phyloP scores from a whole-genome alignment of 2,888 invertebrate genomes.

The Bedellia somnulentella region DNA sequence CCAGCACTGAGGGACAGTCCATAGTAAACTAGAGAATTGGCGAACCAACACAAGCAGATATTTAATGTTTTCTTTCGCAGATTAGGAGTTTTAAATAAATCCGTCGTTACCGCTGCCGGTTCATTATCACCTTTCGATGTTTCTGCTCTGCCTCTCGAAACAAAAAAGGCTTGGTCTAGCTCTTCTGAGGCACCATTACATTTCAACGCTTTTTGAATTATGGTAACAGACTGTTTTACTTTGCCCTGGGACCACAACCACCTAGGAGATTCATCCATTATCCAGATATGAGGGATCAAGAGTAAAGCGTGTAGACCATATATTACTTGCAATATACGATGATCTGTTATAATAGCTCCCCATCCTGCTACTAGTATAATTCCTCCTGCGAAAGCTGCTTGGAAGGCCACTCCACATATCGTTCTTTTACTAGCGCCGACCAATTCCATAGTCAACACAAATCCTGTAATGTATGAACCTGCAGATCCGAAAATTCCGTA shows the following conservation, averaged over 20 bases:
- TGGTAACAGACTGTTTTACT: constrained; percentile 70
- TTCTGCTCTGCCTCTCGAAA: constrained; percentile 63
- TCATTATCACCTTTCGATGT: constrained; percentile 31
- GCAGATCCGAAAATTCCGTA: constrained; percentile 85
- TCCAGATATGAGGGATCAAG: constrained; percentile 81
- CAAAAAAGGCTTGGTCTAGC: constrained; percentile 66
- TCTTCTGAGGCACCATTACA: constrained; percentile 66
- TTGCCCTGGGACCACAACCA: constrained; percentile 87
- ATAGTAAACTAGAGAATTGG: constrained; percentile 86
- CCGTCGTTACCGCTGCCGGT: constrained; percentile 62
- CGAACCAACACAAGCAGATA: constrained; percentile 83
- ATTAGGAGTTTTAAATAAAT: constrained; percentile 81
- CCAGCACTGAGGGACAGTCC: constrained; percentile 81
- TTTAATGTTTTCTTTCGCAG: constrained; percentile 77
- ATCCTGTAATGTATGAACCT: constrained; percentile 71
- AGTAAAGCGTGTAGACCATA: constrained; percentile 77
- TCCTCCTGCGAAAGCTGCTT: constrained; percentile 77
- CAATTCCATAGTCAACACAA: constrained; percentile 78
- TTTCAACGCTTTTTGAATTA: constrained; percentile 75
- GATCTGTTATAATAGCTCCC: constrained; percentile 71
- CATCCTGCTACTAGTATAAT: constrained; percentile 83
- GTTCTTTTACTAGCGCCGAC: constrained; percentile 81
- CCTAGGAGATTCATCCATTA: constrained; percentile 86
- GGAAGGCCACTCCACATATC: constrained; percentile 77
- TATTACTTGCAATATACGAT: constrained; percentile 74